Evolutionary conservation across 2,113 vertebrate species (phyloP), one percentile per base, ranked within the genome.

Genomic region (Danio rerio): DNA sequence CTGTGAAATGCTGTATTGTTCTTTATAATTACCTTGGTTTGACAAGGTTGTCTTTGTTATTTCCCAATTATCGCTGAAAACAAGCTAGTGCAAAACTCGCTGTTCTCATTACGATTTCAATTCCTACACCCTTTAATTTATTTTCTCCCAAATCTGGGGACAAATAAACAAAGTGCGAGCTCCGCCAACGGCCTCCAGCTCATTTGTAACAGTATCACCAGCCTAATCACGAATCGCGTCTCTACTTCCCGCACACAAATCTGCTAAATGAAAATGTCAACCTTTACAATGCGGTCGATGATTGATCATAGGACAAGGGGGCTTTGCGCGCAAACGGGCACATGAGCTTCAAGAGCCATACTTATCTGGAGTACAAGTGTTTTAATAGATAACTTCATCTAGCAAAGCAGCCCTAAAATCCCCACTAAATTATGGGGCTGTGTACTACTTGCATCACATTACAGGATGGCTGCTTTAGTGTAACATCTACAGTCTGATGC

Each of bases 31-130:
- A 84, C 61, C 69, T 40, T n/a, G 49, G 72, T 81, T 83, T 72
- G 87, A 87, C 85, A 87, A 82, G 78, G 74, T 83, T 86, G 74
- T 78, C 74, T 83, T 86, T 84, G 81, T 82, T 81, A 80, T 87
- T 78, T 45, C 81, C 85, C 86, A 88, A 86, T 88, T 88, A 88
- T 79, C 47, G 21, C 69, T 12, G 20, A 80, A 82, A 86, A 68
- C 73, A 81, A 68, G 63, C 50, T 13, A 9, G 42, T 10, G 18
- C 42, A 69, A 61, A 81, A 84, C 69, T 66, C 9, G 42, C 69
- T 52, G 10, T 62, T 31, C 72, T 85, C 80, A 69, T 89, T 85
- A 83, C 45, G 18, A 86, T 88, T 87, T 81, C n/a, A 72, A 87
- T 83, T 83, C 80, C 73, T 71, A 53, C 31, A 31, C 20, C 21